A percentile compares a stretch with the other conserved stretches of the same genome.
Evolutionary conservation across 2,888 invertebrate genomes (phyloP).

Genomic region (Ptychoptera contaminata): DNA sequence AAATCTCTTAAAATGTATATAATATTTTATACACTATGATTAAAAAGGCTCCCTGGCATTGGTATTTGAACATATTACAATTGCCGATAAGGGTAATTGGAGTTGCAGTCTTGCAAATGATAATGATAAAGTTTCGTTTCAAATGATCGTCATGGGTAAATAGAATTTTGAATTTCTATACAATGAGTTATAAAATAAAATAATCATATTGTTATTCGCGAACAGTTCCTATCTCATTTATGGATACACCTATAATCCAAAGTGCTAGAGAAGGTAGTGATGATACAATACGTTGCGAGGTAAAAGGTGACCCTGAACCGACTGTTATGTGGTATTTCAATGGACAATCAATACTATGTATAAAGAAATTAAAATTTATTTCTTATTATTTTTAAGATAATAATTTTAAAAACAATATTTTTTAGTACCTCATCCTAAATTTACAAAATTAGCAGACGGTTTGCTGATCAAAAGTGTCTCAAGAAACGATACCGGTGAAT

Average conservation of each 20-base stretch:
- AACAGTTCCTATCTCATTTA: slow-evolving; percentile 39
- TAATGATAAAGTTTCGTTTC: slow-evolving; percentile 23
- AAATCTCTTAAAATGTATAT: no score
- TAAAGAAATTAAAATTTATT: slow-evolving; percentile 5
- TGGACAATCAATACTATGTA: slow-evolving; percentile 24
- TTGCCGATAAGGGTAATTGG: slow-evolving; percentile 34
- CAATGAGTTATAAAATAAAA: neutral
- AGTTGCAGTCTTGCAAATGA: slow-evolving; percentile 27
- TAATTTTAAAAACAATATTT: neutral
- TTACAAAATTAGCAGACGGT: slow-evolving; percentile 36
- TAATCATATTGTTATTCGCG: slow-evolving; percentile 10
- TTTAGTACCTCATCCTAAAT: slow-evolving; percentile 26
- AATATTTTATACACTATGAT: no score
- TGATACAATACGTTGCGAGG: slow-evolving; percentile 30
- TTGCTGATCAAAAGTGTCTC: slow-evolving; percentile 38
- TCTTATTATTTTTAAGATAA: neutral
- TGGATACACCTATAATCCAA: slow-evolving; percentile 35
- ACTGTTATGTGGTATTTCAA: slow-evolving; percentile 33
- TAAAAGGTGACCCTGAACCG: slow-evolving; percentile 32
- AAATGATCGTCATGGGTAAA: slow-evolving; percentile 32
- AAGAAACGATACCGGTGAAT: slow-evolving; percentile 38
- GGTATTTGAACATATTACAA: slow-evolving; percentile 32
- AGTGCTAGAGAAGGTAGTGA: slow-evolving; percentile 35
- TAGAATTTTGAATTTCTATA: slow-evolving; percentile 8
- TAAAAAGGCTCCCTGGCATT: slow-evolving; percentile 27